Percentiles rank a stretch among this genome's conserved stretches.
These are phyloP conservation scores for Pelobates fuscus DNA, from an alignment of 2,113 vertebrate species.

Conservation along the genomic window DNA sequence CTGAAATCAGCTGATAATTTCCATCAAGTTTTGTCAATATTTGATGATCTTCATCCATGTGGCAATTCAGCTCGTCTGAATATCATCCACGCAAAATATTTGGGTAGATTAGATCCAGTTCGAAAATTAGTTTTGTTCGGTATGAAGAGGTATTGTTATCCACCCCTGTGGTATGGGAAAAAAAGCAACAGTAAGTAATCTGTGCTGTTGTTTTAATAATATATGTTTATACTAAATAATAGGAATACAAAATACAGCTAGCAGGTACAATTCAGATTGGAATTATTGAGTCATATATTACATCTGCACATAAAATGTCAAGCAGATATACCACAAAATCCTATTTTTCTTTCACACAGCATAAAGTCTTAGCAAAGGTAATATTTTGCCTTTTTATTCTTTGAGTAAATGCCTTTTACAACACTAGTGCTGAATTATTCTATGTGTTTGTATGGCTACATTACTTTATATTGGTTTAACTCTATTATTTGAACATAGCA, in stretches of 20 bases:
- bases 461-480: constrained; percentile 23
- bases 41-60: no score
- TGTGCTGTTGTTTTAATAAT: no score
- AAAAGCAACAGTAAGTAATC: no score
- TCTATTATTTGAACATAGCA: neutral
- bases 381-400: constrained; percentile 41
- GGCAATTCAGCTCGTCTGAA: no score
- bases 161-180: no score
- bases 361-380: constrained; percentile 36
- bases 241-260: neutral
- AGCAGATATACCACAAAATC: constrained; percentile 28
- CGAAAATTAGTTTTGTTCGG: no score
- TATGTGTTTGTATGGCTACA: constrained; percentile 4
- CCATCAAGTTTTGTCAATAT: no score
- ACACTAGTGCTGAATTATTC: constrained; percentile 38
- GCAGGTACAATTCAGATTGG: constrained; percentile 32
- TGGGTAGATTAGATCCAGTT: no score
- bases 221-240: no score
- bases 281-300: constrained; percentile 23
- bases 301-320: constrained; percentile 41
- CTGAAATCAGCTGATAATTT: no score
- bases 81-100: no score
- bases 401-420: constrained; percentile 43
- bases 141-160: no score
- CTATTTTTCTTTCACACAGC: constrained; percentile 39